These are phyloP conservation scores for Temnothorax unifasciatus DNA, from an alignment of 2,888 invertebrate genomes.

Conservation along the genomic window DNA sequence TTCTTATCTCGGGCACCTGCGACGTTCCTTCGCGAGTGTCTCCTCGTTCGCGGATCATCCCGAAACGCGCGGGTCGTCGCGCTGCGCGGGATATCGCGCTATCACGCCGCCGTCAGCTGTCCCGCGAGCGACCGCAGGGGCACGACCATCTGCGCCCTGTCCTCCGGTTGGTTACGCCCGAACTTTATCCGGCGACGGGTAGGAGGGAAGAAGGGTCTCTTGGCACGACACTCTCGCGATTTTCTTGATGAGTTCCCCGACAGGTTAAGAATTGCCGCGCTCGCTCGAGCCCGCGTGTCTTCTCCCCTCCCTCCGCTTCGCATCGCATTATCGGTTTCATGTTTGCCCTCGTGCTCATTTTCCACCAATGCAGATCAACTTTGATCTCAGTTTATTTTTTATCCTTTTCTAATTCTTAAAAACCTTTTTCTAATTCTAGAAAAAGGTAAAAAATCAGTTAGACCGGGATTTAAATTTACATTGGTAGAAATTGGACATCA, in stretches of 20 bases:
- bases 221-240: no score
- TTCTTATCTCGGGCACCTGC: not conserved
- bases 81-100: not conserved
- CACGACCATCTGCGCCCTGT: constrained; percentile 83
- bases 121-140: constrained; percentile 25
- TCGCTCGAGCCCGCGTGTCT: not conserved
- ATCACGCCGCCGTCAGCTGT: not conserved
- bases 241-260: not conserved
- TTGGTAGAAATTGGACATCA: no score
- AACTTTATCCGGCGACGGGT: not conserved
- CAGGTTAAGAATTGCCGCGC: not conserved
- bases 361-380: no score
- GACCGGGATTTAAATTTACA: no score
- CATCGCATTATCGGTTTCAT: not conserved
- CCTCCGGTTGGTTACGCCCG: constrained; percentile 80
- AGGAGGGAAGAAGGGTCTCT: not conserved
- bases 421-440: no score
- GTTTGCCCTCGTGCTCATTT: no score
- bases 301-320: not conserved
- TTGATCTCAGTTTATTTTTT: no score
- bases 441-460: no score
- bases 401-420: no score
- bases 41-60: not conserved
- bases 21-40: constrained; percentile 6
- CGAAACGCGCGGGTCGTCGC: not conserved